Evolutionary conservation across 2,113 vertebrate species (phyloP).

Genomic region (Notarius lentiginosus): DNA sequence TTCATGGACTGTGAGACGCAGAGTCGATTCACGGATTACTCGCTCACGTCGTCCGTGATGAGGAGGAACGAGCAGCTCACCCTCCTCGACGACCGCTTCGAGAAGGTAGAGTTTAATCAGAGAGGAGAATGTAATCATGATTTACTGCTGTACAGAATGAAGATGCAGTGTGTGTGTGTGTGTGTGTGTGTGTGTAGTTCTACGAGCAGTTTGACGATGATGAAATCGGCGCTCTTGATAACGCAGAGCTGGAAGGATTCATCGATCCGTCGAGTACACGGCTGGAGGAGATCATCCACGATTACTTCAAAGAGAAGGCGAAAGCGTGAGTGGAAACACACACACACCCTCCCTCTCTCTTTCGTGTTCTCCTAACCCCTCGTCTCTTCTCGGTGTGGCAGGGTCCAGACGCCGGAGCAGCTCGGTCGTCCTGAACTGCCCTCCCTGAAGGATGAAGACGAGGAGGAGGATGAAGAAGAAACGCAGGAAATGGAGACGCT

Average conservation of each 20-base stretch:
- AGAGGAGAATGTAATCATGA: background rate
- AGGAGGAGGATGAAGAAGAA: conserved; percentile 76
- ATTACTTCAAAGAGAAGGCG: conserved; percentile 86
- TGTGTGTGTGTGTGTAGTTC: conserved; percentile 73
- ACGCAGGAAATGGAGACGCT: conserved; percentile 76
- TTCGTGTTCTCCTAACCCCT: background rate
- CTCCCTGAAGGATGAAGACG: conserved; percentile 72
- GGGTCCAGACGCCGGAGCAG: conserved; percentile 73
- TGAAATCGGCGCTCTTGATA: conserved; percentile 95
- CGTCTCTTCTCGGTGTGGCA: conserved; percentile 20
- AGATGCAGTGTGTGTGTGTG: background rate
- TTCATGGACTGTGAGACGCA: conserved; percentile 92
- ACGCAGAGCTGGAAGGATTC: conserved; percentile 89
- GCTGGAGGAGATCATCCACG: conserved; percentile 84
- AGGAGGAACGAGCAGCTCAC: conserved; percentile 91
- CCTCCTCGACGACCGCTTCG: conserved; percentile 91
- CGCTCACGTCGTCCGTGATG: conserved; percentile 91
- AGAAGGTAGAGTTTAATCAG: conserved; percentile 76
- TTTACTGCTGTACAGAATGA: background rate
- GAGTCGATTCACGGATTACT: conserved; percentile 96
- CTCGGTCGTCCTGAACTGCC: conserved; percentile 76
- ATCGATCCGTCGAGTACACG: conserved; percentile 82
- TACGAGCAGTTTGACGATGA: conserved; percentile 95
- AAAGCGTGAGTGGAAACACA: conserved; percentile 77
- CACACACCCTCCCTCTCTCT: background rate